Conservation (phyloP, 2,888 invertebrate genomes). For the Gasteruption jaculator region DNA sequence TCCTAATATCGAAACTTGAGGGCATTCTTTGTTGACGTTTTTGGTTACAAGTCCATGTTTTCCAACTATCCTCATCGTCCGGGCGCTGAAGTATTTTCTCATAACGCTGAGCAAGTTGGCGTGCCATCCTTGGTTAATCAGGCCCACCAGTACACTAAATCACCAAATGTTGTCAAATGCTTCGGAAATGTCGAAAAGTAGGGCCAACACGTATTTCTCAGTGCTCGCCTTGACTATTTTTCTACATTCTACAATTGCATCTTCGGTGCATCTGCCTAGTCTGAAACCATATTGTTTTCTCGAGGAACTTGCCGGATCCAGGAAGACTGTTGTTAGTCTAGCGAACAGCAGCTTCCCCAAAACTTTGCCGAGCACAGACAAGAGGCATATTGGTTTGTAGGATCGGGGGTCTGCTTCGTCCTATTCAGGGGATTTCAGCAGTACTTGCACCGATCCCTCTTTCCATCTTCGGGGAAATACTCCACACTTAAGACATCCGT, state of each 20-base stretch:
- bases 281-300: background rate
- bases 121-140: background rate
- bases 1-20: background rate
- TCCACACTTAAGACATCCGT: background rate
- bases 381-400: conserved; percentile 2
- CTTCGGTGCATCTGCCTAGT: background rate
- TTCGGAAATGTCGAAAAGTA: background rate
- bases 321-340: background rate
- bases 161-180: background rate
- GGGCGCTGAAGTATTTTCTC: background rate
- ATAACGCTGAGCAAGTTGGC: background rate
- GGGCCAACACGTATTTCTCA: background rate
- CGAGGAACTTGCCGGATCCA: background rate
- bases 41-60: background rate
- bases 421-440: background rate
- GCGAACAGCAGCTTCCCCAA: background rate
- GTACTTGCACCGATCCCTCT: background rate
- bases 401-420: background rate
- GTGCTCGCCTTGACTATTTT: background rate
- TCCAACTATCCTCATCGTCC: background rate
- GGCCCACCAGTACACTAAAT: background rate
- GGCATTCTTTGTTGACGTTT: background rate
- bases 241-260: background rate
- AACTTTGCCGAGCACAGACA: background rate
- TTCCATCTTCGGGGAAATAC: background rate